A percentile compares a stretch with the other conserved stretches of the same genome.
phyloP scores from a whole-genome alignment of 2,113 vertebrate species.

The Saimiri boliviensis region DNA sequence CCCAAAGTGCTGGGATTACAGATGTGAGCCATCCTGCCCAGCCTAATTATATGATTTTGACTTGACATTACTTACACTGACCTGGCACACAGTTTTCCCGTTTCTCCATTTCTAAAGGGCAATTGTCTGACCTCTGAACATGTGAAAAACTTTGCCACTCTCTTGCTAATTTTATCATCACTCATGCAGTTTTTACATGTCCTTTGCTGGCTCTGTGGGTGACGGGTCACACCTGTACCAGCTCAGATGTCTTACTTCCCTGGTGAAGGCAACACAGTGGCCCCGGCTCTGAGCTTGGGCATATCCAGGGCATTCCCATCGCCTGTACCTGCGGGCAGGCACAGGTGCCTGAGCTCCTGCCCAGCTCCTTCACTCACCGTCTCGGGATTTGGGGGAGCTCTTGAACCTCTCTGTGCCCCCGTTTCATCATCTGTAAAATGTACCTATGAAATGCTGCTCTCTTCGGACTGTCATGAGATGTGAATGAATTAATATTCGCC shows the following conservation, averaged over 20 bases:
- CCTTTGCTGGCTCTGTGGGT: not conserved
- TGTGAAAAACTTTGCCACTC: accelerated
- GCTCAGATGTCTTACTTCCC: not conserved
- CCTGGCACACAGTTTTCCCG: accelerated
- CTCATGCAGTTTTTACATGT: accelerated
- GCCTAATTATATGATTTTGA: not conserved
- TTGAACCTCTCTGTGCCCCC: not conserved
- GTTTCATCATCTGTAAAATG: not conserved
- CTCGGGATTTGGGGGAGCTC: not conserved
- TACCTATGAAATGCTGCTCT: not conserved
- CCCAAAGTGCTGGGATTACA: too few relatives aligned
- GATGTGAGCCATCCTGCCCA: too few relatives aligned
- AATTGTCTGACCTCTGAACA: accelerated
- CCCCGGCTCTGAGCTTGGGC: too few relatives aligned
- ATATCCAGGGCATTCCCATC: accelerated
- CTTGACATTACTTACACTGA: accelerated
- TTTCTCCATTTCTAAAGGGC: not conserved
- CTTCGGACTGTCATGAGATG: not conserved
- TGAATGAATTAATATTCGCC: not conserved
- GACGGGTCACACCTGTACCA: too few relatives aligned
- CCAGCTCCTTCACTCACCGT: too few relatives aligned
- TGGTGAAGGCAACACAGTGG: accelerated
- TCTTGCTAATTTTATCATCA: not conserved
- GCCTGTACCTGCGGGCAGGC: not conserved
- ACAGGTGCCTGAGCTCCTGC: too few relatives aligned